phyloP scores from a whole-genome alignment of 2,888 invertebrate species.

The Metellina segmentata region DNA sequence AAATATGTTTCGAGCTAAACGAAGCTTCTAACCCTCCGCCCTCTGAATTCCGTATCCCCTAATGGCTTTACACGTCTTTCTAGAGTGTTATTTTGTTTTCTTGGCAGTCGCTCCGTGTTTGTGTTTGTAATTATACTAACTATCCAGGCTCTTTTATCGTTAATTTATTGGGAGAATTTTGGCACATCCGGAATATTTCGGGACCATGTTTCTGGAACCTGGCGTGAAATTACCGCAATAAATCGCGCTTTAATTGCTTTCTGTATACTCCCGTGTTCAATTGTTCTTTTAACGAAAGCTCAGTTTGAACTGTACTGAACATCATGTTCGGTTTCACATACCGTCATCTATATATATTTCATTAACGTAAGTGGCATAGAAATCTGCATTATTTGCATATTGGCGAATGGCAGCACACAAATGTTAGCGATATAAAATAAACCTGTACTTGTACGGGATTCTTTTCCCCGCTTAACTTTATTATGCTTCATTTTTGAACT shows the following conservation, averaged over 20 bases:
- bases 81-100: conserved; percentile 18
- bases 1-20: conserved; percentile 32
- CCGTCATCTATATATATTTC: too few relatives aligned
- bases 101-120: conserved; percentile 12
- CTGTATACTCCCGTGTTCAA: not conserved
- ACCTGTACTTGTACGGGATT: too few relatives aligned
- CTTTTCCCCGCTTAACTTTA: too few relatives aligned
- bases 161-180: conserved; percentile 61
- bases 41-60: conserved; percentile 15
- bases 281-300: not conserved
- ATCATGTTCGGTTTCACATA: too few relatives aligned
- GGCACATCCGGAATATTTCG: conserved; percentile 13
- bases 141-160: conserved; percentile 35
- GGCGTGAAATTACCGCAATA: conserved; percentile 28
- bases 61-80: conserved; percentile 20
- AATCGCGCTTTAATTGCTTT: conserved; percentile 23
- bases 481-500: too few relatives aligned
- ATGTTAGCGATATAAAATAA: too few relatives aligned
- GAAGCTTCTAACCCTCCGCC: conserved; percentile 6
- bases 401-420: too few relatives aligned
- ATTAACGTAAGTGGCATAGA: too few relatives aligned
- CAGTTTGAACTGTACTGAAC: not conserved
- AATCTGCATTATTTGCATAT: too few relatives aligned
- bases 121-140: conserved; percentile 57
- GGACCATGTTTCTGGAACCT: conserved; percentile 16